A percentile compares a stretch with the other conserved stretches of the same genome.
phyloP scores from a whole-genome alignment of 2,888 invertebrate species.

The Epicampocera succincta region DNA sequence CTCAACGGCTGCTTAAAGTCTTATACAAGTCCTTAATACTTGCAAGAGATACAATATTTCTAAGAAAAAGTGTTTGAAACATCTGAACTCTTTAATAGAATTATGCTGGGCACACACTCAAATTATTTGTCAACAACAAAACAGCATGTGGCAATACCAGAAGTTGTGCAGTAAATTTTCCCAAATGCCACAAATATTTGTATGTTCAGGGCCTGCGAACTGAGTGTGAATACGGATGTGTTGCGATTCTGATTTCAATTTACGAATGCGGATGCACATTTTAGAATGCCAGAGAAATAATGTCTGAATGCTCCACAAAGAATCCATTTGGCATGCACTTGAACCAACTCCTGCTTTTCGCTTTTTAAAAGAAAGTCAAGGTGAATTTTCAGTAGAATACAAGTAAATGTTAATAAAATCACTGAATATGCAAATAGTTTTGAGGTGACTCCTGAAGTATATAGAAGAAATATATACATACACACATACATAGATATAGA shows the following conservation, averaged over 20 bases:
- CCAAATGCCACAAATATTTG: not conserved
- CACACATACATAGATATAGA: no score
- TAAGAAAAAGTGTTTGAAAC: not conserved
- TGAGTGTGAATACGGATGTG: not conserved
- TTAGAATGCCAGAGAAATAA: not conserved
- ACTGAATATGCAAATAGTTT: no score
- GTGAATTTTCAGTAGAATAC: not conserved
- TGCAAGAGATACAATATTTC: not conserved
- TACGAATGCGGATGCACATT: not conserved
- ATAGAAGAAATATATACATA: no score
- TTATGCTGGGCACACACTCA: conserved; percentile 27
- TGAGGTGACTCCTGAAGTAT: no score
- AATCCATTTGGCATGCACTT: conserved; percentile 5
- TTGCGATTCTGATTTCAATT: not conserved
- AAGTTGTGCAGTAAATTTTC: conserved; percentile 41
- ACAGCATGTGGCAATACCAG: conserved; percentile 36
- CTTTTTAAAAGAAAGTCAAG: conserved; percentile 3
- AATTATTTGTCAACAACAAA: conserved; percentile 42
- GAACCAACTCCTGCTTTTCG: conserved; percentile 35
- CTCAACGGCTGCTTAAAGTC: no score
- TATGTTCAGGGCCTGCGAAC: not conserved
- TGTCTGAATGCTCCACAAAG: not conserved
- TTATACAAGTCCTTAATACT: no score
- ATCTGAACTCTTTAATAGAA: not conserved
- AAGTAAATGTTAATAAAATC: no score